phyloP scores from a whole-genome alignment of 1,140 invertebrate species.

The Trichonephila clavipes region DNA sequence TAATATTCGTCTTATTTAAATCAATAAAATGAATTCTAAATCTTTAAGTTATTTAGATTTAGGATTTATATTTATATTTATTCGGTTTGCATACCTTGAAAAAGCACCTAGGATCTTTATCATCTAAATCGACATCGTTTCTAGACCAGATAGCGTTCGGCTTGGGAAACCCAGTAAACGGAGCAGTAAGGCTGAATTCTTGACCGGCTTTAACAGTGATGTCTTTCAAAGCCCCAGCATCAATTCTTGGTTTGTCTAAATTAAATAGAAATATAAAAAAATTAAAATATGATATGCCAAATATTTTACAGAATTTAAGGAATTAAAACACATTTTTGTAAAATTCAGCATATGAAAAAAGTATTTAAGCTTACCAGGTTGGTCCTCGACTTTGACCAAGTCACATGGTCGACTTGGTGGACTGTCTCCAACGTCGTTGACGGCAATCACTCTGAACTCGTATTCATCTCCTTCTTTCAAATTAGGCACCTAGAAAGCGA shows the following conservation, averaged over 20 bases:
- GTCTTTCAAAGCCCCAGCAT: slow-evolving; percentile 94
- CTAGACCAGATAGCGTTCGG: slow-evolving; percentile 94
- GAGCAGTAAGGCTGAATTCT: slow-evolving; percentile 97
- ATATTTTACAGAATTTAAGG: no score
- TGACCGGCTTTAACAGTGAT: slow-evolving; percentile 98
- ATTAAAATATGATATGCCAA: no score
- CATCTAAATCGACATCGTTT: slow-evolving; percentile 84
- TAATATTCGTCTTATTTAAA: no score
- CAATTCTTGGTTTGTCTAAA: slow-evolving; percentile 95
- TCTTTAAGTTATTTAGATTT: no score
- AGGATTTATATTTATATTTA: no score
- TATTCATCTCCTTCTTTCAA: slow-evolving; percentile 97
- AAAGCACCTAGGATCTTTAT: slow-evolving; percentile 88
- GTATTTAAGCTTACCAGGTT: slow-evolving; percentile 85
- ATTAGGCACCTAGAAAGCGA: slow-evolving; percentile 84
- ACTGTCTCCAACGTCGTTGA: slow-evolving; percentile 96
- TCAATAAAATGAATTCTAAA: no score
- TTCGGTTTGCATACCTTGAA: slow-evolving; percentile 83
- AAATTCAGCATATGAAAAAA: background rate
- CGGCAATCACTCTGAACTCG: slow-evolving; percentile 96
- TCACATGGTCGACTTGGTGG: slow-evolving; percentile 93
- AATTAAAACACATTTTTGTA: no score
- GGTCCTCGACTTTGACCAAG: slow-evolving; percentile 78
- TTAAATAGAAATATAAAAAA: background rate
- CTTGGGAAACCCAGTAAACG: slow-evolving; percentile 96